Evolutionary conservation across 1,140 invertebrate species (phyloP).

Genomic region (Aphis craccivora): DNA sequence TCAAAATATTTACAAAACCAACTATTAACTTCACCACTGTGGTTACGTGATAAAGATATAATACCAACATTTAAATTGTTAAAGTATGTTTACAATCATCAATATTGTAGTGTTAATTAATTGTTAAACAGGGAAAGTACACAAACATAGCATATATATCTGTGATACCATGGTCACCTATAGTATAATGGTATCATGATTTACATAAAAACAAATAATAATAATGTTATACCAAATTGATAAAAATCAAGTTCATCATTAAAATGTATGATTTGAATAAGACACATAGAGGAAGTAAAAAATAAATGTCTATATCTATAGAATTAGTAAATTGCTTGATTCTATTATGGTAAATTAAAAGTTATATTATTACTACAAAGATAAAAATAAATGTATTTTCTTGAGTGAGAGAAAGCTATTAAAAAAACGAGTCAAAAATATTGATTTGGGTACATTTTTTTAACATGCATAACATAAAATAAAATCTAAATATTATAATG

Average conservation of each 20-base stretch:
- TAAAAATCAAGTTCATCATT: no score
- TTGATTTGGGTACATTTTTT: neutral
- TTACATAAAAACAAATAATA: no score
- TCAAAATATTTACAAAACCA: conserved; percentile 81
- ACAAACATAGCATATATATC: neutral
- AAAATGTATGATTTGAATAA: no score
- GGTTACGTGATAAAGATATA: conserved; percentile 78
- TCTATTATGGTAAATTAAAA: no score
- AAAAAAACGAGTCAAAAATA: neutral
- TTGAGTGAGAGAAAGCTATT: neutral
- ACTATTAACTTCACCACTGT: conserved; percentile 81
- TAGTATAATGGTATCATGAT: no score
- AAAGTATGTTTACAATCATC: neutral
- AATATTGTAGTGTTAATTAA: no score
- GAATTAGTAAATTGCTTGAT: no score
- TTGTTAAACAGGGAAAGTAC: neutral
- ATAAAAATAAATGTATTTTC: no score
- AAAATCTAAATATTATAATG: neutral
- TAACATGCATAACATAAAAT: neutral
- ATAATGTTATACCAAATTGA: no score
- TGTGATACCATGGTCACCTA: neutral
- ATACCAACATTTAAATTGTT: conserved; percentile 69
- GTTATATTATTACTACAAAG: no score
- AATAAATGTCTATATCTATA: no score
- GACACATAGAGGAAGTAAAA: no score